These are phyloP conservation scores for Hetaerina americana DNA, from an alignment of 1,140 invertebrate species.

Conservation along the genomic window DNA sequence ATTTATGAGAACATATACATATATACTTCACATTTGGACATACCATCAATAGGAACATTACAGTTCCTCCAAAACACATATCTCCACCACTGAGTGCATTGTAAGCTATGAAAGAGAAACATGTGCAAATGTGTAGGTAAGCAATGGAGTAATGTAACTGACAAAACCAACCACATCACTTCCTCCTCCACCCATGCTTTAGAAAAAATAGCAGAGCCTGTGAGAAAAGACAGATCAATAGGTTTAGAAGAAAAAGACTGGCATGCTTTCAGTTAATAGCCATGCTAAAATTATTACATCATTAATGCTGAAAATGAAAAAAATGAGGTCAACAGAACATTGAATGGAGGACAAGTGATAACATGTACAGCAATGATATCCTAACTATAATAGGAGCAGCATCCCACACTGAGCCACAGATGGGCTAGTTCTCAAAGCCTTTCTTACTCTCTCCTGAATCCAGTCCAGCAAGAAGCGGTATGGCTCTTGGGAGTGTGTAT, in stretches of 20 bases:
- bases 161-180: background rate
- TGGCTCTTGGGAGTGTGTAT: slow-evolving; percentile 46
- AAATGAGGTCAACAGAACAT: background rate
- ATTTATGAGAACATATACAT: background rate
- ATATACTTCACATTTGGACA: background rate
- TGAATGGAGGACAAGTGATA: background rate
- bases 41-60: background rate
- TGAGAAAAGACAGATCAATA: background rate
- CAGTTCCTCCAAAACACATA: background rate
- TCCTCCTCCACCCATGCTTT: background rate
- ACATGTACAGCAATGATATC: background rate
- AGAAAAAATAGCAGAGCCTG: background rate
- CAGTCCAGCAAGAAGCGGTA: slow-evolving; percentile 48
- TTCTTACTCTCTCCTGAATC: slow-evolving; percentile 24
- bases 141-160: background rate
- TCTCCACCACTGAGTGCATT: background rate
- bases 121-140: background rate
- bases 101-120: background rate
- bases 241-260: background rate
- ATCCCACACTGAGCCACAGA: too few species aligned
- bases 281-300: background rate
- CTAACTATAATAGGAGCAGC: background rate
- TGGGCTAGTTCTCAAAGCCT: background rate
- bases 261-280: background rate
- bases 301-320: background rate